Evolutionary conservation across 2,888 invertebrate genomes (phyloP), one percentile per base, ranked within the genome.

Genomic region (Shargacucullia verbasci): DNA sequence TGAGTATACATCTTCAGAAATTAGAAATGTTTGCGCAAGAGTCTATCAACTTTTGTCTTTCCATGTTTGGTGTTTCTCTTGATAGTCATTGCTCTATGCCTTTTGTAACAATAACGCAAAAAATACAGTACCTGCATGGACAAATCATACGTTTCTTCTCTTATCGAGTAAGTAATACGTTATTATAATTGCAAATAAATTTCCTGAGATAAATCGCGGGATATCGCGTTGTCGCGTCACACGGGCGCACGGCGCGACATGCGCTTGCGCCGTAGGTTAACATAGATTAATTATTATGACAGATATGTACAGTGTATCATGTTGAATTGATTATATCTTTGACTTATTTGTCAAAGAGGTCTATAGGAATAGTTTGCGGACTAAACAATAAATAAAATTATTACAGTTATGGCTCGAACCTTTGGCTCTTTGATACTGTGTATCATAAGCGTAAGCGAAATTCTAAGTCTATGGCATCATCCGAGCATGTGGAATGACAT

Each of bases 181-280:
- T 82, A 89, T 89, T 89, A 86, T 85, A 90, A 90, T 90, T 91
- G 90, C 87, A 87, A 89, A 91, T 90, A 86, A 79, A 84, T 87
- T 82, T 87, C 85, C 80, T 74, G 78, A 80, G 87, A 89, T 89
- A 89, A 86, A 86, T 88, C 86, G 78, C 78, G 58, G 81, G 87
- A 86, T 86, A 88, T 77, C 77, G 73, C 69, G 66, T 52, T 56
- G 64, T 59, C 70, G 67, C 77, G 79, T 79, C 82, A 79, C 76
- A 59, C 70, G 69, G 76, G 77, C 78, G 76, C 79, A 79, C 74
- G 78, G 78, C 76, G 79, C 79, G 76, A 53, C 78, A 77, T 79
- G 76, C 82, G 84, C 82, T 73, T 83, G 76, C 82, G 76, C 78
- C 79, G 67, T 63, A 58, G 35, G 62, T 52, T 76, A 57, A 63